These are phyloP conservation scores for Scophthalmus maximus DNA, from an alignment of 2,113 vertebrate species.

Conservation along the genomic window DNA sequence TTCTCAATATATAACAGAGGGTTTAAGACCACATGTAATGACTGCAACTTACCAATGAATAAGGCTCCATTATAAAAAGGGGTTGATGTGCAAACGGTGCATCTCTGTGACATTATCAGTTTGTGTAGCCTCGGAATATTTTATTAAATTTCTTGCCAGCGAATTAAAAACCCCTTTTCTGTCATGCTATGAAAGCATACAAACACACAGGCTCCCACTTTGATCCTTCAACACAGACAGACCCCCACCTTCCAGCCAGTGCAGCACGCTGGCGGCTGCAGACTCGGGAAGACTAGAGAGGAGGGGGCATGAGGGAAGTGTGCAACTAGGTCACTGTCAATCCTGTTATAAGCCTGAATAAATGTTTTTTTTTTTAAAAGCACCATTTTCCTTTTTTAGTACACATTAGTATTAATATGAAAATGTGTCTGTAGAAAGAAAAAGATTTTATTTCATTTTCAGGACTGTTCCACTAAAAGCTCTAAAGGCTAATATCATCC, in stretches of 20 bases:
- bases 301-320: constrained; percentile 56
- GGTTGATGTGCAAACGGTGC: neutral
- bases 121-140: neutral
- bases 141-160: neutral
- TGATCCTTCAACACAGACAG: constrained; percentile 59
- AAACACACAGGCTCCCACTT: constrained; percentile 39
- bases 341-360: constrained; percentile 61
- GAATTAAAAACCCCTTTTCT: constrained; percentile 25
- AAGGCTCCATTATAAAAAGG: neutral
- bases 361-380: no score
- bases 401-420: neutral
- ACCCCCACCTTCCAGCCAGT: constrained; percentile 54
- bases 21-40: neutral
- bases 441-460: neutral
- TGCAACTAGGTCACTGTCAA: constrained; percentile 80
- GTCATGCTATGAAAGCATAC: constrained; percentile 1
- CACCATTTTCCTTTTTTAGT: constrained; percentile 2
- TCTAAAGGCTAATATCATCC: constrained; percentile 26
- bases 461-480: constrained; percentile 13
- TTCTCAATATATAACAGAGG: no score
- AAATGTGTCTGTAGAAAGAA: neutral
- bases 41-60: neutral
- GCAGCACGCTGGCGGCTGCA: constrained; percentile 47
- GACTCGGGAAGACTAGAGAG: constrained; percentile 42
- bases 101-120: neutral